Evolutionary conservation across 2,888 invertebrate species (phyloP).

Genomic region (Sphecodes monilicornis): DNA sequence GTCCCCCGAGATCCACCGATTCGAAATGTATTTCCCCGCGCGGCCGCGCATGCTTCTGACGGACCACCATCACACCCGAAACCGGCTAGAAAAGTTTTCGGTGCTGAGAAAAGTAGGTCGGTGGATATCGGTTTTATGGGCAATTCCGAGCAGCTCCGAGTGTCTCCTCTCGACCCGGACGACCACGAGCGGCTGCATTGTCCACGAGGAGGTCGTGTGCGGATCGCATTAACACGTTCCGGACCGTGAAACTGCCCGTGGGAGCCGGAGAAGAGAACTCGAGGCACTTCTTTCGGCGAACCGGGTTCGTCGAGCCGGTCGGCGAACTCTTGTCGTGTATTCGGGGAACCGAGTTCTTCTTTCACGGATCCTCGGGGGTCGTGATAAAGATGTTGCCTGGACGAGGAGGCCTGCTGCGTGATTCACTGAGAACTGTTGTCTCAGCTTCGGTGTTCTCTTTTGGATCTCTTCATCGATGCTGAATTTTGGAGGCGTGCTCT

Average conservation of each 20-base stretch:
- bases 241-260: slow-evolving; percentile 3
- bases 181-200: background rate
- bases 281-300: background rate
- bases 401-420: background rate
- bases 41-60: background rate
- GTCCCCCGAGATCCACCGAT: slow-evolving; percentile 5
- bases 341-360: background rate
- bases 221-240: slow-evolving; percentile 10
- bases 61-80: slow-evolving; percentile 17
- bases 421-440: background rate
- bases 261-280: background rate
- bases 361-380: background rate
- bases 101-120: slow-evolving; percentile 5
- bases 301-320: background rate
- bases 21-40: background rate
- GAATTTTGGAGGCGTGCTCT: background rate
- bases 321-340: background rate
- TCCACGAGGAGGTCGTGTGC: background rate
- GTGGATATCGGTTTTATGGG: slow-evolving; percentile 20
- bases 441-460: background rate
- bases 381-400: background rate
- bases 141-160: slow-evolving; percentile 1
- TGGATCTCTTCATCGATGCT: background rate
- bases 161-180: slow-evolving; percentile 7
- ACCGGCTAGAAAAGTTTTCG: slow-evolving; percentile 2